Evolutionary conservation across 2,113 vertebrate genomes (phyloP), one percentile per base, ranked within the genome.

Genomic region (Ceuthmochares aereus): DNA sequence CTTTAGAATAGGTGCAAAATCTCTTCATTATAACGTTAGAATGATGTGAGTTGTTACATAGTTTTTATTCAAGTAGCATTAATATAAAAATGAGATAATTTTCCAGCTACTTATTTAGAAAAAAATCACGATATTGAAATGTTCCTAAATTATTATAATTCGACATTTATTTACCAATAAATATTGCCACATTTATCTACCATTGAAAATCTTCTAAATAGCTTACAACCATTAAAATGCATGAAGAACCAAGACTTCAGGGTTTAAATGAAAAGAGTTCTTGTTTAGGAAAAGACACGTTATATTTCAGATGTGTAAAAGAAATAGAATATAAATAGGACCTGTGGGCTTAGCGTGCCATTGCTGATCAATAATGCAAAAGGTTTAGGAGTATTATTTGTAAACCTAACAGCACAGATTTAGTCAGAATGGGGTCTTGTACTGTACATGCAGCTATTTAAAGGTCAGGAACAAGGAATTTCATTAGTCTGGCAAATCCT

Each of bases 111-210:
- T 86, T 90, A 56, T 93, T 83, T 93, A 76, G 70, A 6, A 66
- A 87, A 92, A 87, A 83, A 1, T 37, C 56, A 56, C 25, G 18
- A 43, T 89, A 92, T 91, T 96, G 90, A 97, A 96, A 88, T 72
- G 34, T 90, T 96, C 85, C 95, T 94, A 90, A 96, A 94, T 96
- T 95, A 96, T 95, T 81, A 90, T 92, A 90, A 95, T 94, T 95
- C 92, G 79, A 63, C 42, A 84, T 83, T 90, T 96, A 95, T 97
- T 96, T 97, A 93, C 90, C 68, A 90, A 95, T 92, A 97, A 96
- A 89, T 88, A 88, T 93, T 96, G 75, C 95, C 88, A 92, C 63
- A 88, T 97, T 88, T 70, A 60, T 94, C 83, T 78, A 43, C 70
- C n/a, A 21, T 94, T 95, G 79, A 72, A 93, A 88, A 74, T 64